Evolutionary conservation across 2,888 invertebrate species (phyloP).

Genomic region (Bombylius major): DNA sequence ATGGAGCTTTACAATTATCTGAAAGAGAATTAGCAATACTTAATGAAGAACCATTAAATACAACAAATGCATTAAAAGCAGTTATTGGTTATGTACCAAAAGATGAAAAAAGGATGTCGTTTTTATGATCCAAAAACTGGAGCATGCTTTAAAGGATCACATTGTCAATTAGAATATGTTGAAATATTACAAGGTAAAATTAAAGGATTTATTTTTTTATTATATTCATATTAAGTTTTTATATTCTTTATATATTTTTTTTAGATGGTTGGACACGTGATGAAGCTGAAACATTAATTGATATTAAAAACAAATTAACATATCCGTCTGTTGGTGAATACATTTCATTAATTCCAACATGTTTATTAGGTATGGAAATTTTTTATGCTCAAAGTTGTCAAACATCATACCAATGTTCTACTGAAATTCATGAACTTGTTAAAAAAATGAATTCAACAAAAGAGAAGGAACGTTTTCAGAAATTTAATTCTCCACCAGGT

Average conservation of each 20-base stretch:
- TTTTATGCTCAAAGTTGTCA: not conserved
- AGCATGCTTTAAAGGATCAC: slow-evolving; percentile 30
- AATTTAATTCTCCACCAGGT: not conserved
- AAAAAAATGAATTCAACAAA: not conserved
- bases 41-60: slow-evolving; percentile 22
- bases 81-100: slow-evolving; percentile 30
- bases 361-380: not conserved
- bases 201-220: no score
- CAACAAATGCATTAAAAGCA: slow-evolving; percentile 29
- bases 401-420: not conserved
- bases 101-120: slow-evolving; percentile 29
- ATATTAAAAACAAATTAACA: slow-evolving; percentile 13
- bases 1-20: slow-evolving; percentile 9
- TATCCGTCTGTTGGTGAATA: slow-evolving; percentile 12
- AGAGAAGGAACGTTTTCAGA: not conserved
- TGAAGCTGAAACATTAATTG: slow-evolving; percentile 18
- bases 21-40: slow-evolving; percentile 21
- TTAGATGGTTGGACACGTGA: slow-evolving; percentile 31
- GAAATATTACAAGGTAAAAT: not conserved
- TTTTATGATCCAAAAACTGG: slow-evolving; percentile 22
- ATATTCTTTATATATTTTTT: not conserved
- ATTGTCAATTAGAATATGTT: slow-evolving; percentile 2
- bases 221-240: not conserved
- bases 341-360: not conserved
- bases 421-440: not conserved